These are phyloP conservation scores for Melipona beecheii DNA, from an alignment of 2,888 invertebrate species.

Conservation along the genomic window DNA sequence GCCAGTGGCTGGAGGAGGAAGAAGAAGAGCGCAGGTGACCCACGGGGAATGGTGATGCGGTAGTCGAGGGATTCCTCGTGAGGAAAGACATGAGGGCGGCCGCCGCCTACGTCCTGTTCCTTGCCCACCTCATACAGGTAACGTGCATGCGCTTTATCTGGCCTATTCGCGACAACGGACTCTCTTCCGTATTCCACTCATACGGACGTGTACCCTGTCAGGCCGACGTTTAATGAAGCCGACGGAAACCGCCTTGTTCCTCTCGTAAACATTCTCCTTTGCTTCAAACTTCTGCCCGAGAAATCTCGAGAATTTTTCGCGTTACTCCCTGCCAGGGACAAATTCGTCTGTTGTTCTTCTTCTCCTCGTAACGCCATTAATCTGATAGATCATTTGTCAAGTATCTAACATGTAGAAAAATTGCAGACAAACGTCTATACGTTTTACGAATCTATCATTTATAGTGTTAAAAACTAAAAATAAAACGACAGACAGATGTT, in stretches of 20 bases:
- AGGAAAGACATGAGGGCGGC: constrained; percentile 84
- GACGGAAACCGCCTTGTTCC: constrained; percentile 30
- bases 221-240: constrained; percentile 38
- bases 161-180: constrained; percentile 50
- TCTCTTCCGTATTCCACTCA: constrained; percentile 64
- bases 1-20: constrained; percentile 48
- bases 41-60: constrained; percentile 83
- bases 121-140: constrained; percentile 84
- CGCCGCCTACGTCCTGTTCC: constrained; percentile 84
- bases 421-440: no score
- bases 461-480: background rate
- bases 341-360: background rate
- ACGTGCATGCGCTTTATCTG: constrained; percentile 62
- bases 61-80: constrained; percentile 82
- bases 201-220: constrained; percentile 56
- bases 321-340: background rate
- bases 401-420: background rate
- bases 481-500: background rate
- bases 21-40: constrained; percentile 61
- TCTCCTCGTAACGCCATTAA: background rate
- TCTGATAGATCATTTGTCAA: background rate
- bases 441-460: background rate
- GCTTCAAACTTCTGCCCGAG: background rate
- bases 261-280: background rate
- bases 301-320: background rate